phyloP scores from a whole-genome alignment of 2,888 invertebrate species.

The Bombylius major region DNA sequence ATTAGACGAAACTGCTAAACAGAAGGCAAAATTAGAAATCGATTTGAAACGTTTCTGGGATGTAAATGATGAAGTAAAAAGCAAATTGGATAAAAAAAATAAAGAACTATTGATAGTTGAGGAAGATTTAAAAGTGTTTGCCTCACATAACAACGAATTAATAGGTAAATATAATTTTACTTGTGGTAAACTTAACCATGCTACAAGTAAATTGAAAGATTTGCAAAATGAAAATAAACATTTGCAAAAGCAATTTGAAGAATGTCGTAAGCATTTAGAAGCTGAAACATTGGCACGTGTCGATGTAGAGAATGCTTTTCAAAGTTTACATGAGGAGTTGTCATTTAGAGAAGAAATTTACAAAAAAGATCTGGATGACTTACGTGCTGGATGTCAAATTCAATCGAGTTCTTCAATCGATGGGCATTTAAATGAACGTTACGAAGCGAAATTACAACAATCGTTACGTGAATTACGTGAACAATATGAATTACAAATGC shows the following conservation, averaged over 20 bases:
- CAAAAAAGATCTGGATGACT: constrained; percentile 81
- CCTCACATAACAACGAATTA: no score
- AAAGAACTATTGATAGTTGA: no score
- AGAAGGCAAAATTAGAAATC: constrained; percentile 87
- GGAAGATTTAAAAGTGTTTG: no score
- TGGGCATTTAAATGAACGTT: constrained; percentile 83
- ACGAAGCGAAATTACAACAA: constrained; percentile 84
- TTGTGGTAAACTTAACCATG: constrained; percentile 67
- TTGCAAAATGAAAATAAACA: constrained; percentile 63
- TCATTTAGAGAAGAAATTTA: constrained; percentile 79
- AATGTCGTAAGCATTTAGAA: constrained; percentile 78
- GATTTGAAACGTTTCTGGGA: constrained; percentile 79
- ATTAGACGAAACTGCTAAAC: constrained; percentile 82
- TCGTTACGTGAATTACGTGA: constrained; percentile 83
- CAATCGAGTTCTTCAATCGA: constrained; percentile 94
- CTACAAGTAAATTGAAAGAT: constrained; percentile 62
- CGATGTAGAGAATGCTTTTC: constrained; percentile 86
- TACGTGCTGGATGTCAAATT: constrained; percentile 72
- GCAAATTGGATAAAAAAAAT: constrained; percentile 36
- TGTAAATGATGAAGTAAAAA: constrained; percentile 70
- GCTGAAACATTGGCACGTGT: constrained; percentile 88
- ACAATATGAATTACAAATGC: constrained; percentile 84
- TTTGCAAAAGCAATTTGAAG: constrained; percentile 62
- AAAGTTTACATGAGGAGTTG: constrained; percentile 82
- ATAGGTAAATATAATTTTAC: constrained; percentile 67